These are phyloP conservation scores for Marronus borbonicus DNA, from an alignment of 2,888 invertebrate genomes.

Conservation along the genomic window DNA sequence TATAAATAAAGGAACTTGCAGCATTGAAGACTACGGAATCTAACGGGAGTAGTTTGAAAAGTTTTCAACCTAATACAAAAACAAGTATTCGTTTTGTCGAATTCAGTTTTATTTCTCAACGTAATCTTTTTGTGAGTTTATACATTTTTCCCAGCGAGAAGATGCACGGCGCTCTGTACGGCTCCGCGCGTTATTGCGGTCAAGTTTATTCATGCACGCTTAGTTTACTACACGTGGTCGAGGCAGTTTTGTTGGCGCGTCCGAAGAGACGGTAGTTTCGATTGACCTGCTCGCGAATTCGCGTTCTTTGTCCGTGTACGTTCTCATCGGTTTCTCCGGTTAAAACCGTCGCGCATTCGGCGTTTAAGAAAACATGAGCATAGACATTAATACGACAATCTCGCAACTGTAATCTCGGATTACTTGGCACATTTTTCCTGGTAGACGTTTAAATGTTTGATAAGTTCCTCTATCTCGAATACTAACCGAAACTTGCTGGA, in stretches of 20 bases:
- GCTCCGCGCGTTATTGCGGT: background rate
- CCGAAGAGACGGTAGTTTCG: constrained; percentile 35
- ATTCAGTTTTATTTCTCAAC: no score
- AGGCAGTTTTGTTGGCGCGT: constrained; percentile 11
- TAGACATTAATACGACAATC: background rate
- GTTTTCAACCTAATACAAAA: background rate
- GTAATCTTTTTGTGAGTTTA: no score
- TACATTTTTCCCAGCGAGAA: no score
- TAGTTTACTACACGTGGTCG: constrained; percentile 29
- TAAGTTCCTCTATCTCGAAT: background rate
- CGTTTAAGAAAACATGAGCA: constrained; percentile 27
- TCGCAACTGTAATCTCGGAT: background rate
- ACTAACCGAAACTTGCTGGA: background rate
- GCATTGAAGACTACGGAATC: no score
- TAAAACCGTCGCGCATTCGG: background rate
- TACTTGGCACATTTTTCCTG: background rate
- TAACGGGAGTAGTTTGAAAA: no score
- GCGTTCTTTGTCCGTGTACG: constrained; percentile 1
- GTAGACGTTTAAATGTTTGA: background rate
- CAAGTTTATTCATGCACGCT: background rate
- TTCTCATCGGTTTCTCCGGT: constrained; percentile 23
- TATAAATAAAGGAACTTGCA: no score
- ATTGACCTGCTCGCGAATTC: constrained; percentile 18
- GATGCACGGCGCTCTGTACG: no score
- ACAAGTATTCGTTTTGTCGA: no score